phyloP scores from a whole-genome alignment of 1,140 invertebrate species.

The Tetranychus urticae region DNA sequence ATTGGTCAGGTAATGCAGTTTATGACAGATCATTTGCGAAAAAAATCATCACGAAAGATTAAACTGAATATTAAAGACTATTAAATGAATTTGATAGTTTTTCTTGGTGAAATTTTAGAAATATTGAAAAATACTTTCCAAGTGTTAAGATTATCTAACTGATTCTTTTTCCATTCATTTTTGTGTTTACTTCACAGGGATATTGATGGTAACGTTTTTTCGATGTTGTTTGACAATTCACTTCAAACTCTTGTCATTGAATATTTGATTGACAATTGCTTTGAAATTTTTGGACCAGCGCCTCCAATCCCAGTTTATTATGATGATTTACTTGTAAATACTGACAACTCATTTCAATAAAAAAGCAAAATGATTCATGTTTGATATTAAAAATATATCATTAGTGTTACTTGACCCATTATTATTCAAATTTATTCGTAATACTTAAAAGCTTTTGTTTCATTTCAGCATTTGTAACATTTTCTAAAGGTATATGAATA shows the following conservation, averaged over 20 bases:
- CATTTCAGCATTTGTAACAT: too few species aligned
- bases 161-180: not conserved
- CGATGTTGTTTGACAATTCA: slow-evolving; percentile 7
- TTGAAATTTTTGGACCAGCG: slow-evolving; percentile 14
- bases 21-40: not conserved
- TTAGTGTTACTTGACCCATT: too few species aligned
- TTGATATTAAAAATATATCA: too few species aligned
- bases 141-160: not conserved
- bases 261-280: slow-evolving; percentile 25
- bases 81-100: too few species aligned
- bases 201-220: slow-evolving; percentile 2
- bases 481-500: too few species aligned
- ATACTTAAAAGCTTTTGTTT: too few species aligned
- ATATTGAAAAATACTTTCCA: not conserved
- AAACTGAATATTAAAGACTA: too few species aligned
- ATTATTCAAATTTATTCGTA: too few species aligned
- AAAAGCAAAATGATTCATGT: too few species aligned
- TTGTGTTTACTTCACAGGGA: not conserved
- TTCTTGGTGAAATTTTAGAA: not conserved
- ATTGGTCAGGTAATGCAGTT: not conserved
- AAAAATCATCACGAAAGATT: not conserved
- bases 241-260: slow-evolving; percentile 21
- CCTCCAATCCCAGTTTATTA: not conserved
- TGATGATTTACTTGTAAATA: too few species aligned
- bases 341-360: too few species aligned